These are phyloP conservation scores for Orbicella faveolata DNA, from an alignment of 64 coral and sea anemone genomes.

Conservation along the genomic window DNA sequence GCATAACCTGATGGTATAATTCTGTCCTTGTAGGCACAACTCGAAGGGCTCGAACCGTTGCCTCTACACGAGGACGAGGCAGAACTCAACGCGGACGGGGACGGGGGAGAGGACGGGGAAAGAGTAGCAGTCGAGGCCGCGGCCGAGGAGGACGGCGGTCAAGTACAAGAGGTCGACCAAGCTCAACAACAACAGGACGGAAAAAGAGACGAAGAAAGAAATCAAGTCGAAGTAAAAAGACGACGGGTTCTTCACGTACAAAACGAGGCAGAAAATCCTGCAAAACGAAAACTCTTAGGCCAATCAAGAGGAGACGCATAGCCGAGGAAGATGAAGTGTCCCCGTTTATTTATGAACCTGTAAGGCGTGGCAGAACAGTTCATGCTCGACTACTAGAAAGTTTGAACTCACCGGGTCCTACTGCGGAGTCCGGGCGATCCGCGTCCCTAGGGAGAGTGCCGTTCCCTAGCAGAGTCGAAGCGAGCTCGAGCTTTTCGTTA, in stretches of 20 bases:
- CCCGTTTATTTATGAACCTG: slow-evolving; percentile 21
- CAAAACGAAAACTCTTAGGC: slow-evolving; percentile 19
- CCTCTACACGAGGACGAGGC: slow-evolving; percentile 48
- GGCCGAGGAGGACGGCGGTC: slow-evolving; percentile 41
- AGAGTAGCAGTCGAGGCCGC: neutral
- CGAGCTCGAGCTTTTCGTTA: slow-evolving; percentile 59
- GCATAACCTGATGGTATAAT: too few species aligned
- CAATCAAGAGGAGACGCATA: slow-evolving; percentile 25
- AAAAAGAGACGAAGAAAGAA: neutral
- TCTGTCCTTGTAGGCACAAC: slow-evolving; percentile 10
- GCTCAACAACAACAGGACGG: slow-evolving; percentile 42
- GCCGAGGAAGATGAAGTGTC: slow-evolving; percentile 22
- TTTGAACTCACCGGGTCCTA: slow-evolving; percentile 48
- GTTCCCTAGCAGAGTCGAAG: slow-evolving; percentile 72
- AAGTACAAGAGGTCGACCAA: slow-evolving; percentile 33
- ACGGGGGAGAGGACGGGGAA: slow-evolving; percentile 24
- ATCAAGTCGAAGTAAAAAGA: slow-evolving; percentile 24
- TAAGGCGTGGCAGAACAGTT: slow-evolving; percentile 55
- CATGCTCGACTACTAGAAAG: slow-evolving; percentile 54
- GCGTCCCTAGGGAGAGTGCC: slow-evolving; percentile 46
- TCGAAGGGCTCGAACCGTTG: slow-evolving; percentile 58
- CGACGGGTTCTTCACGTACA: neutral
- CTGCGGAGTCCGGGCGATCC: slow-evolving; percentile 42
- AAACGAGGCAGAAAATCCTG: neutral
- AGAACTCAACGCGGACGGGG: slow-evolving; percentile 2